phyloP scores from a whole-genome alignment of 2,797 vertebrate genomes.

The Cuniculus paca region DNA sequence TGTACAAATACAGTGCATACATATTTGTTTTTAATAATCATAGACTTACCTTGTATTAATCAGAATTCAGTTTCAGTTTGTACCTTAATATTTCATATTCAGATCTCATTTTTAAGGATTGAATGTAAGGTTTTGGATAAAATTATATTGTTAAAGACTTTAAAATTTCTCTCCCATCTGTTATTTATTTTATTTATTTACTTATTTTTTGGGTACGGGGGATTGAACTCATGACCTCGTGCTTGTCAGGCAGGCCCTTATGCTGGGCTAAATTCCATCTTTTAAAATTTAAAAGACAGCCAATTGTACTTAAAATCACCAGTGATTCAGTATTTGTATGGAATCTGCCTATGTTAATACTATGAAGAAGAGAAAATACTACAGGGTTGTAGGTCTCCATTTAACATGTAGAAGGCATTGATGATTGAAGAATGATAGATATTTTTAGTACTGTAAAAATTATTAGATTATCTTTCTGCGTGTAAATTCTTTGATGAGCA shows the following conservation, averaged over 20 bases:
- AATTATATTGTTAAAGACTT: neutral
- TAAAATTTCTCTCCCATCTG: neutral
- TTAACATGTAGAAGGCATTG: neutral
- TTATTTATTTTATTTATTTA: no score
- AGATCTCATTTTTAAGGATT: neutral
- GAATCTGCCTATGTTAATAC: neutral
- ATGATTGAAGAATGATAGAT: neutral
- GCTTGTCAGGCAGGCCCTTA: no score
- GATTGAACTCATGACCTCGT: no score
- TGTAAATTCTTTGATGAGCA: neutral
- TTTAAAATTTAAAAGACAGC: neutral
- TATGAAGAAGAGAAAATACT: neutral
- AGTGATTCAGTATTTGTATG: neutral
- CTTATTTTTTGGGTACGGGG: no score
- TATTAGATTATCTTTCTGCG: neutral
- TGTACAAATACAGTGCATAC: neutral
- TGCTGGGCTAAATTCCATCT: no score
- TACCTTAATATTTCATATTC: neutral
- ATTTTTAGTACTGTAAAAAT: neutral
- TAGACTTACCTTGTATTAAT: constrained; percentile 23
- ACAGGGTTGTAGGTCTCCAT: neutral
- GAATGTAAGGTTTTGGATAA: neutral
- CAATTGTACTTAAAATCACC: constrained; percentile 16
- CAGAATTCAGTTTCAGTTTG: neutral
- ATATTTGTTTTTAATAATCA: constrained; percentile 7